These are phyloP conservation scores for Akabosia matsudoensis DNA, from an alignment of 1,140 invertebrate species.

Conservation along the genomic window DNA sequence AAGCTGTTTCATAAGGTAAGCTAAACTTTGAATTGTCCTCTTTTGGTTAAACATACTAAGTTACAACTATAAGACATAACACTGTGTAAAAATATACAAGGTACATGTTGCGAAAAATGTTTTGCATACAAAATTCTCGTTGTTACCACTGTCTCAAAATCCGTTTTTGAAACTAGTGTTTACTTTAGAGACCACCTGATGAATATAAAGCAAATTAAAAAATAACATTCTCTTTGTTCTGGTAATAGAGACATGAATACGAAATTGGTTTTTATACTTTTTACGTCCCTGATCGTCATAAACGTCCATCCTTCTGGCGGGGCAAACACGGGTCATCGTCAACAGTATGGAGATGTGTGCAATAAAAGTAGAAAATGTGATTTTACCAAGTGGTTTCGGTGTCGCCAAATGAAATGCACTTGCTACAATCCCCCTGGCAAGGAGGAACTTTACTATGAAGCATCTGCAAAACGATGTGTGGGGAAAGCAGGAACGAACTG, in stretches of 20 bases:
- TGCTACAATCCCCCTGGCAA: slow-evolving; percentile 21
- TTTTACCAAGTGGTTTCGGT: slow-evolving; percentile 30
- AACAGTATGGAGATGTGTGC: slow-evolving; percentile 30
- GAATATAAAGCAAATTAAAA: neutral
- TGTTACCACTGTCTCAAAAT: neutral
- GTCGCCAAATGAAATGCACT: slow-evolving; percentile 27
- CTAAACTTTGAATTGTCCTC: too few relatives aligned
- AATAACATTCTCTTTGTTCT: neutral
- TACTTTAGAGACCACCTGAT: slow-evolving; percentile 1
- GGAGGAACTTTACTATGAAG: slow-evolving; percentile 23
- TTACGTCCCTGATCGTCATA: neutral
- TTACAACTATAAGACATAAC: too few relatives aligned
- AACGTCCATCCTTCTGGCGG: neutral
- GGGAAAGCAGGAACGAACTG: slow-evolving; percentile 29
- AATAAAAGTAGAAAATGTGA: slow-evolving; percentile 31
- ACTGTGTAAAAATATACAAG: too few relatives aligned
- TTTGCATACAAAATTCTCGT: neutral
- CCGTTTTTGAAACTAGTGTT: neutral
- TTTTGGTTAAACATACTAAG: too few relatives aligned
- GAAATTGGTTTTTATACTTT: neutral
- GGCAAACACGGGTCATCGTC: slow-evolving; percentile 23
- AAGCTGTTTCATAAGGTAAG: too few relatives aligned
- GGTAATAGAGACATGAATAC: neutral
- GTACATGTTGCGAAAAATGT: neutral
- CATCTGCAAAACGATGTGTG: slow-evolving; percentile 16